Evolutionary conservation across 2,797 vertebrate genomes (phyloP).

Genomic region (Hafferia zeledoni): DNA sequence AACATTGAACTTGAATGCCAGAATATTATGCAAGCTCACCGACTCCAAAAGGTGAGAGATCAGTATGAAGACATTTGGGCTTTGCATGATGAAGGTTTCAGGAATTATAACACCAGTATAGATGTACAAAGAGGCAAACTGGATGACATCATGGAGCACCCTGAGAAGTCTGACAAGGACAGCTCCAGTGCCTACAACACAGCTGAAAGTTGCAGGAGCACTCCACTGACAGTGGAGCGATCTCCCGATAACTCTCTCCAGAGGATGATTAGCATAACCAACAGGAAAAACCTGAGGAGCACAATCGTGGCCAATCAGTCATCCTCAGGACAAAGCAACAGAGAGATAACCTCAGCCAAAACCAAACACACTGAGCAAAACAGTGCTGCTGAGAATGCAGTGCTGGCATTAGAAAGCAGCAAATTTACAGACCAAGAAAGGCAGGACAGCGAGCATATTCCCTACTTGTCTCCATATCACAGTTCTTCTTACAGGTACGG

Average conservation of each 20-base stretch:
- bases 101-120: slow-evolving; percentile 76
- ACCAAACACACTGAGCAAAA: slow-evolving; percentile 80
- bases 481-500: slow-evolving; percentile 86
- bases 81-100: slow-evolving; percentile 81
- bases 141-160: slow-evolving; percentile 86
- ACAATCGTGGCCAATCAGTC: slow-evolving; percentile 70
- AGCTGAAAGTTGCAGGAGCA: slow-evolving; percentile 94
- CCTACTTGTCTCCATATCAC: slow-evolving; percentile 91
- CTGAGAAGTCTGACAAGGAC: slow-evolving; percentile 96
- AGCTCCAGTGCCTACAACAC: slow-evolving; percentile 98
- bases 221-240: slow-evolving; percentile 87
- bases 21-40: slow-evolving; percentile 95
- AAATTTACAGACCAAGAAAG: slow-evolving; percentile 75
- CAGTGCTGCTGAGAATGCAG: slow-evolving; percentile 74
- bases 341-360: slow-evolving; percentile 72
- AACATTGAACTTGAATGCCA: slow-evolving; percentile 96
- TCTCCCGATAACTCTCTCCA: slow-evolving; percentile 93
- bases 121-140: slow-evolving; percentile 80
- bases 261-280: slow-evolving; percentile 89
- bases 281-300: slow-evolving; percentile 89
- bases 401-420: slow-evolving; percentile 75
- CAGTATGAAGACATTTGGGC: slow-evolving; percentile 79
- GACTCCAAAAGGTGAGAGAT: slow-evolving; percentile 84
- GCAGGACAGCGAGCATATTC: slow-evolving; percentile 76
- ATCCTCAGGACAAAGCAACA: slow-evolving; percentile 69